Evolutionary conservation across 2,888 invertebrate species (phyloP), one percentile per base, ranked within the genome.

Genomic region (Eupsilia transversa): DNA sequence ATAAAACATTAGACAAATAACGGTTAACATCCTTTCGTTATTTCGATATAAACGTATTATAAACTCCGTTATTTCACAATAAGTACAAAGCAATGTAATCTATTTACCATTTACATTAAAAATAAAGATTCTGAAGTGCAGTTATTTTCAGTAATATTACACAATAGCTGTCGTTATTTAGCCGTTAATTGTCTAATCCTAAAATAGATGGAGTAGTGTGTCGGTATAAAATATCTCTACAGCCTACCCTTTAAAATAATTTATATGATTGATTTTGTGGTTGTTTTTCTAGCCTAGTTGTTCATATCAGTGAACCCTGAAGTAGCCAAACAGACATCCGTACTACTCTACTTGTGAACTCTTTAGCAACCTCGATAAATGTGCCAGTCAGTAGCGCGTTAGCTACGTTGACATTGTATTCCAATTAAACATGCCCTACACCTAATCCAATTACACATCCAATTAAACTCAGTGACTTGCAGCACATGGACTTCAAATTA

Each of bases 401-500:
- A 20, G 3, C 2, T 20, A 20, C 5, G 14, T n/a, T 6, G 46
- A 27, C 7, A 41, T 69, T 41, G 23, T 54, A 66, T 61, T 43
- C 14, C 46, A 33, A 72, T 72, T 56, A 20, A 66, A 49, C 60
- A 56, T 46, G 43, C 12, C 20, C 30, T 46, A 20, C 20, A 41
- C 3, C 17, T 61, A 66, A 66, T 79, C 60, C 35, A 78, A 79
- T 78, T 56, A 65, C n/a, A 59, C 61, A n/a, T 20, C 20, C 68
- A 80, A 80, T 79, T 68, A 59, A 54, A 33, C 14, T 17, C 20
- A 52, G 30, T 41, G 27, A 35, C 60, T 80, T 75, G 69, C 10
- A 56, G 35, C 49, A 67, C 38, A 56, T 49, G 41, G 7, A 69
- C 30, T 56, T 60, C 27, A 5, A 60, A 64, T 33, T 72, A 41